Evolutionary conservation across 2,888 invertebrate genomes (phyloP), one percentile per base, ranked within the genome.

Genomic region (Spisula solida): DNA sequence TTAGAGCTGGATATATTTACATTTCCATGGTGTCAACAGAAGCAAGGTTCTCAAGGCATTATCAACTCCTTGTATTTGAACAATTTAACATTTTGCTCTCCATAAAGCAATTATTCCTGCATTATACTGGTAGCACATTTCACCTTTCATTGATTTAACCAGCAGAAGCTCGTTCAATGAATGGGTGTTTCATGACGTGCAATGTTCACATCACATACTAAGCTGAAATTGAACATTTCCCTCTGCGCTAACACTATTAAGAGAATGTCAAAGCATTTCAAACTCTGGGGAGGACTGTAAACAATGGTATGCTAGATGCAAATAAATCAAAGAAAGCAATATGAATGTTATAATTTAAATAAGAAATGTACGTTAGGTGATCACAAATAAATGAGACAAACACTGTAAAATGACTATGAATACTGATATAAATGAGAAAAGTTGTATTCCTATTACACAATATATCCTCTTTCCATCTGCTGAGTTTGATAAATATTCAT

Each of bases 61-160:
- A 10, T 66, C n/a, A 66, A 25, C 60, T 66, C 25, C 25, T 25
- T n/a, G 25, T 66, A 25, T 66, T 66, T 66, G 60, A 66, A 66
- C 60, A 66, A 66, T 66, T 51, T 51, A 51, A 51, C 51, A 66
- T 66, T 66, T n/a, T 66, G 60, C 25, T 25, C n/a, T 25, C 60
- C 25, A 60, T 60, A 66, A 25, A 66, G n/a, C 60, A 66, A 66
- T 66, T 66, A 66, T 25, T 66, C 60, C 10, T 18, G 5, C 60
- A 66, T 66, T 10, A 25, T 10, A 25, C 25, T 66, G 60, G n/a
- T 25, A 66, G 60, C 60, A 66, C 2, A 66, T 25, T 66, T 66
- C 60, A 66, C 60, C 60, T 25, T 66, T 66, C 2, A 66, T 66
- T 25, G 60, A 66, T 25, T 66, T 66, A 66, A n/a, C 2, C 25